Conservation (phyloP, 2,888 invertebrate species). For the Chrysolina oricalcia region DNA sequence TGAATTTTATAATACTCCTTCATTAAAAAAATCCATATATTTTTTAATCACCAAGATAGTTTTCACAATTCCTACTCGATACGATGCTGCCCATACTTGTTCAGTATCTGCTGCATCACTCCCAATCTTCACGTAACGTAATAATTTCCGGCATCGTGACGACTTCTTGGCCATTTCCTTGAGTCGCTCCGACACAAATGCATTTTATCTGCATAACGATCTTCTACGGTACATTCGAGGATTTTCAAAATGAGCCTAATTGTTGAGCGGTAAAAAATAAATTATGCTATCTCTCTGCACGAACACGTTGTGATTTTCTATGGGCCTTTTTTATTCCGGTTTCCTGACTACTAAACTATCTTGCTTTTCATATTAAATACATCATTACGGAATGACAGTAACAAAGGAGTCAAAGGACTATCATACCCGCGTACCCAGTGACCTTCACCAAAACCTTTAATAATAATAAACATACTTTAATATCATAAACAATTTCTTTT, state of each 20-base stretch:
- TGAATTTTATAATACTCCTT: too few species aligned
- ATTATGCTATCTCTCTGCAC: neutral
- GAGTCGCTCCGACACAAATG: neutral
- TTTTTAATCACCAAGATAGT: too few species aligned
- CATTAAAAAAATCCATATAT: too few species aligned
- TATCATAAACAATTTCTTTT: too few species aligned
- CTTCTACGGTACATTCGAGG: neutral
- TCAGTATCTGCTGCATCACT: neutral
- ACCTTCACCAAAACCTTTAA: too few species aligned
- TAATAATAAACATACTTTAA: too few species aligned
- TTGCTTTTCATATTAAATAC: too few species aligned
- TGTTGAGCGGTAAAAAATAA: neutral
- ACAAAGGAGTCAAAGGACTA: too few species aligned
- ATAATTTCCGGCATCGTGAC: conserved; percentile 14
- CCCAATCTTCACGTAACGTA: neutral
- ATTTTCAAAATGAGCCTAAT: neutral
- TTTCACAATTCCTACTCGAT: neutral
- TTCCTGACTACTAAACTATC: too few species aligned
- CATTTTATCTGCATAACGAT: neutral
- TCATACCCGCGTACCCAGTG: too few species aligned
- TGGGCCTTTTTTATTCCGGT: neutral
- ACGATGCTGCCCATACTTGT: neutral
- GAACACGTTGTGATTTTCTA: neutral
- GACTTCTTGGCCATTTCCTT: conserved; percentile 9
- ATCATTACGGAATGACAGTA: too few species aligned